Evolutionary conservation across 1,140 invertebrate species (phyloP).

Genomic region (Anastrepha obliqua): DNA sequence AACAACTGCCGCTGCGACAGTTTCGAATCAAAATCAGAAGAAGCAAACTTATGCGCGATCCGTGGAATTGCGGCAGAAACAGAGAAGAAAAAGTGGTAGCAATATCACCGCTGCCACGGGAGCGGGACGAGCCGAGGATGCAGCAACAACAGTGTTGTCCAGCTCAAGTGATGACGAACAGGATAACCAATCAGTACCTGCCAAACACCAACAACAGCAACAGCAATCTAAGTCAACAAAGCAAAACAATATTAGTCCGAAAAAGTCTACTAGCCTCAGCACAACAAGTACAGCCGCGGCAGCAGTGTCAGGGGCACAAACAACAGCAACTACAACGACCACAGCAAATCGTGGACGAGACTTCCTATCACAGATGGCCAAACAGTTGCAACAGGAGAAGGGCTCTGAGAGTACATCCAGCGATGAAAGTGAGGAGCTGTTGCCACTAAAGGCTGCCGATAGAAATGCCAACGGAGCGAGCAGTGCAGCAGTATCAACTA

Average conservation of each 20-base stretch:
- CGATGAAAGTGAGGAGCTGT: conserved; percentile 85
- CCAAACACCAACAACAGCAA: conserved; percentile 59
- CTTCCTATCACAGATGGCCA: conserved; percentile 78
- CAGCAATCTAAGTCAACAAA: conserved; percentile 65
- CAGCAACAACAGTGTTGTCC: conserved; percentile 60
- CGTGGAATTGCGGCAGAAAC: conserved; percentile 72
- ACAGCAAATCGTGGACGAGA: conserved; percentile 61
- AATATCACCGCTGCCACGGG: conserved; percentile 33
- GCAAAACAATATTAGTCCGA: conserved; percentile 21
- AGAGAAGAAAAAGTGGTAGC: conserved; percentile 71
- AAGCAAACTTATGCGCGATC: conserved; percentile 68
- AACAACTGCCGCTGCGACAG: conserved; percentile 45
- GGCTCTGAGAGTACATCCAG: conserved; percentile 77
- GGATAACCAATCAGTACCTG: conserved; percentile 66
- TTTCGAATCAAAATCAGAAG: conserved; percentile 57
- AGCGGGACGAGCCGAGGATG: background rate
- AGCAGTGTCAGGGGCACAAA: conserved; percentile 71
- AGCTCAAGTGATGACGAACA: conserved; percentile 73
- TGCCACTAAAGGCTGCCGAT: conserved; percentile 75
- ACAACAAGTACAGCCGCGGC: conserved; percentile 61
- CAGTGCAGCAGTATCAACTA: conserved; percentile 78
- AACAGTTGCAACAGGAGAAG: conserved; percentile 77
- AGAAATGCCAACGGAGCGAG: conserved; percentile 24
- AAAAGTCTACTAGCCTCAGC: conserved; percentile 31
- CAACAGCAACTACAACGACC: conserved; percentile 49